These are phyloP conservation scores for Clarias platycephalus DNA, from an alignment of 2,797 vertebrate species.

Conservation along the genomic window DNA sequence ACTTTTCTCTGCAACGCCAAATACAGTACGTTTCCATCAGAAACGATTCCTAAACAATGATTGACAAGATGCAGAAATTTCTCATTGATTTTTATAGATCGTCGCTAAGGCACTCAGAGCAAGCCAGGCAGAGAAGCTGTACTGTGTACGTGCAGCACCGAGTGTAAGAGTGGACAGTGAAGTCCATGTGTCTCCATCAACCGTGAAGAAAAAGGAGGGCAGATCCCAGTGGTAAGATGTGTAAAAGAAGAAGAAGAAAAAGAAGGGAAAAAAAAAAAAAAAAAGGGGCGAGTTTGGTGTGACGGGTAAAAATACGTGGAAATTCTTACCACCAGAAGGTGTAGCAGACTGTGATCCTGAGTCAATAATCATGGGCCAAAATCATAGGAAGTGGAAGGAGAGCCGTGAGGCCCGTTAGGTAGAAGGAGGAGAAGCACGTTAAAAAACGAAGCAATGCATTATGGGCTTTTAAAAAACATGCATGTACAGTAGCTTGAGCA, in stretches of 20 bases:
- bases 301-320: slow-evolving; percentile 74
- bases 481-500: slow-evolving; percentile 28
- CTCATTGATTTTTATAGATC: background rate
- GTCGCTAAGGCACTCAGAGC: slow-evolving; percentile 36
- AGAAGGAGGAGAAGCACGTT: slow-evolving; percentile 85
- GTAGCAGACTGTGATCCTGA: slow-evolving; percentile 99
- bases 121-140: slow-evolving; percentile 49
- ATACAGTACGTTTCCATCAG: background rate
- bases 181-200: slow-evolving; percentile 18
- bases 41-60: background rate
- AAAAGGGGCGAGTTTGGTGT: slow-evolving; percentile 66
- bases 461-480: slow-evolving; percentile 56
- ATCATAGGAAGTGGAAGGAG: slow-evolving; percentile 69
- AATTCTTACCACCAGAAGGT: slow-evolving; percentile 94
- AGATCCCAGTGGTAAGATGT: slow-evolving; percentile 56
- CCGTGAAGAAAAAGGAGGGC: slow-evolving; percentile 43
- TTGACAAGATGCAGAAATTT: background rate
- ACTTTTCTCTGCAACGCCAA: slow-evolving; percentile 41
- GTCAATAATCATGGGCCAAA: slow-evolving; percentile 81
- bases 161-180: slow-evolving; percentile 36
- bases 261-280: too few species aligned
- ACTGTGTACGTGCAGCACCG: slow-evolving; percentile 46
- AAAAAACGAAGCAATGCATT: slow-evolving; percentile 77
- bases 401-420: slow-evolving; percentile 75
- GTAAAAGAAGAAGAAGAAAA: slow-evolving; percentile 47